Percentiles rank a stretch among this genome's conserved stretches.
These are phyloP conservation scores for Hypsibius dujardini DNA, from an alignment of 1,140 invertebrate species.

Conservation along the genomic window DNA sequence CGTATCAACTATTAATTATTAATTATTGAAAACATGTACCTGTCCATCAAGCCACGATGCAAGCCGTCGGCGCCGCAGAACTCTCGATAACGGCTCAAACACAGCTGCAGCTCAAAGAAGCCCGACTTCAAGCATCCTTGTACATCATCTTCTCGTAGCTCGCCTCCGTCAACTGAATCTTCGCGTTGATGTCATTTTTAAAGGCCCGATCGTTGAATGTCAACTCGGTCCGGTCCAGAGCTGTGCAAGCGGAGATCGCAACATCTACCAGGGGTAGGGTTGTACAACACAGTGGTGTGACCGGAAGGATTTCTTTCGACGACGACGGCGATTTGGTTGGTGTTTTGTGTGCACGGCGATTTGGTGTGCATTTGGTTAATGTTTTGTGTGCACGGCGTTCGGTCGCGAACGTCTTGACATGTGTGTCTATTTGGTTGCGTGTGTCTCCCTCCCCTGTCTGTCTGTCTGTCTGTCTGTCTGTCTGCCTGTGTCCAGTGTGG, in stretches of 20 bases:
- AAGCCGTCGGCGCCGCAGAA: conserved; percentile 48
- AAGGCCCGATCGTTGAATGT: conserved; percentile 86
- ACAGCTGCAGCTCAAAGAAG: conserved; percentile 66
- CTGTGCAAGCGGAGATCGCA: conserved; percentile 77
- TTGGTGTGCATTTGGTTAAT: no score
- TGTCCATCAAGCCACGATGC: conserved; percentile 32
- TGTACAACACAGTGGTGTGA: background rate
- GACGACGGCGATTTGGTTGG: no score
- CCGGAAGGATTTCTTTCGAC: no score
- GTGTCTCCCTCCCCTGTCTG: no score
- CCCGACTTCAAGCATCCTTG: conserved; percentile 83
- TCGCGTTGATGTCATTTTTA: conserved; percentile 72
- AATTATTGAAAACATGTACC: no score
- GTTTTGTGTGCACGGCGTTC: no score
- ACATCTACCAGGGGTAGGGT: background rate
- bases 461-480: no score
- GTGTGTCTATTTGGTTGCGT: no score
- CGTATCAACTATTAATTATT: no score
- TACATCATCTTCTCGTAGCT: conserved; percentile 74
- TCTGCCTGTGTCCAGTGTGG: no score
- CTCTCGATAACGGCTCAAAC: conserved; percentile 75
- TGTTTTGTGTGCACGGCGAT: no score
- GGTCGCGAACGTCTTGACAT: no score
- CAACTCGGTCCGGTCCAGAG: conserved; percentile 49
- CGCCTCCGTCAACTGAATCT: conserved; percentile 62